Evolutionary conservation across 2,888 invertebrate genomes (phyloP).

Genomic region (Ichneumoninae sp.): DNA sequence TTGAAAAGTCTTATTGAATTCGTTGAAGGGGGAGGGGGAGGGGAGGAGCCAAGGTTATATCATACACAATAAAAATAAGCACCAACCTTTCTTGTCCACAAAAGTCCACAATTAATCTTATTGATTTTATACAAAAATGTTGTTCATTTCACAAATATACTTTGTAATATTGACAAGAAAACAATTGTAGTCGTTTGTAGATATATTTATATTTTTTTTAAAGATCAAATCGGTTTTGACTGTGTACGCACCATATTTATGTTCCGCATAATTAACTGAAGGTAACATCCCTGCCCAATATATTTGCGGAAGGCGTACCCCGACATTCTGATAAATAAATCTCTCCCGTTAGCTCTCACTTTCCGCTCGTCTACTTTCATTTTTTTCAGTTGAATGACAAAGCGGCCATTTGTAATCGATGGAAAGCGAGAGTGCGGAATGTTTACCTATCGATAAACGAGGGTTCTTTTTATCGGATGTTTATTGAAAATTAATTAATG

Average conservation of each 20-base stretch:
- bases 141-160: background rate
- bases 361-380: background rate
- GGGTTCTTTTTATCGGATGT: conserved; percentile 12
- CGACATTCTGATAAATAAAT: background rate
- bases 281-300: background rate
- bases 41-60: conserved; percentile 1
- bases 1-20: conserved; percentile 50
- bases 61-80: background rate
- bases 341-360: conserved; percentile 1
- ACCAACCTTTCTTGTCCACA: background rate
- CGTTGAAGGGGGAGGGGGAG: background rate
- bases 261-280: background rate
- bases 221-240: background rate
- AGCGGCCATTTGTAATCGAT: background rate
- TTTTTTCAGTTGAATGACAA: background rate
- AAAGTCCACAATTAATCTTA: background rate
- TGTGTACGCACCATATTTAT: background rate
- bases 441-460: background rate
- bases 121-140: background rate
- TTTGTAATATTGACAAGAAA: background rate
- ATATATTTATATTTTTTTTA: background rate
- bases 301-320: background rate
- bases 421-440: background rate
- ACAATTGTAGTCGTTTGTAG: background rate
- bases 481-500: conserved; percentile 24